A percentile compares a stretch with the other conserved stretches of the same genome.
These are phyloP conservation scores for Rattus rattus DNA, from an alignment of 2,113 vertebrate species.

Conservation along the genomic window DNA sequence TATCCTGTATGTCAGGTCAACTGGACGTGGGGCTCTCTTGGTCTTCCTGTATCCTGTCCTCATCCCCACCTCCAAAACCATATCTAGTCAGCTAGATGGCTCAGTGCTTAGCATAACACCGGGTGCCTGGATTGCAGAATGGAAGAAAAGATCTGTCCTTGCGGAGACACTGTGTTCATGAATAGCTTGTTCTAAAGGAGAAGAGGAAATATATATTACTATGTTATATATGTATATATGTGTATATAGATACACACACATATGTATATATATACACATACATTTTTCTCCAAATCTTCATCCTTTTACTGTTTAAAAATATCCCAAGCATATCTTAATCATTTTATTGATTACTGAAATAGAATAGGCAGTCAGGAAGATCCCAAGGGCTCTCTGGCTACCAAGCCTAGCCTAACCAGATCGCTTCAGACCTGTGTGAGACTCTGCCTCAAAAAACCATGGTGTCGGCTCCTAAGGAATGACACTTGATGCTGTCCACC, in stretches of 20 bases:
- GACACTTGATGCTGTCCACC: background rate
- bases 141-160: constrained; percentile 1
- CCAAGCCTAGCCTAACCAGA: background rate
- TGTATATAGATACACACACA: no score
- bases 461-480: background rate
- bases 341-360: constrained; percentile 2
- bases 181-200: background rate
- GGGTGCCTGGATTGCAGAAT: background rate
- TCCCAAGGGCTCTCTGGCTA: background rate
- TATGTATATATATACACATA: background rate
- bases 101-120: background rate
- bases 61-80: background rate
- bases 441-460: background rate
- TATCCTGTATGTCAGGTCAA: background rate
- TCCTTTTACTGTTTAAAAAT: background rate
- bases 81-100: background rate
- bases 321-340: background rate
- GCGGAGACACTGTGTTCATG: background rate
- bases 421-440: background rate
- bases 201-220: background rate
- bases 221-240: no score
- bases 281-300: background rate
- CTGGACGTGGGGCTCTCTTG: background rate
- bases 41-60: no score
- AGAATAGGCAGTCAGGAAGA: background rate